These are phyloP conservation scores for Melieria omissa DNA, from an alignment of 2,888 invertebrate genomes.

Conservation along the genomic window DNA sequence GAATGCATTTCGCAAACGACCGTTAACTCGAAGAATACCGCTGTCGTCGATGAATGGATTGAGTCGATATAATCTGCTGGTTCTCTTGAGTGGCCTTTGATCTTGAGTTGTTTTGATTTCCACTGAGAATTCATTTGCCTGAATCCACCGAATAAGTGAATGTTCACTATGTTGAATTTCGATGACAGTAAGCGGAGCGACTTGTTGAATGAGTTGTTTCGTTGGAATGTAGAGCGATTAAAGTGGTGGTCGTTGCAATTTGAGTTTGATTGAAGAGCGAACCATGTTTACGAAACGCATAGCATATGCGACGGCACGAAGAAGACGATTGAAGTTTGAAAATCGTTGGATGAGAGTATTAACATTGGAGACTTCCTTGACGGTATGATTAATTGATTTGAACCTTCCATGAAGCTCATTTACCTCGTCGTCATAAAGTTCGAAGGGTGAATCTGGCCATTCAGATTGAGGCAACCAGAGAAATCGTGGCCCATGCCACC, in stretches of 20 bases:
- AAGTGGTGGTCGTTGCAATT: background rate
- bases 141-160: no score
- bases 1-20: no score
- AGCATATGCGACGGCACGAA: conserved; percentile 8
- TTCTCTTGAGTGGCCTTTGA: no score
- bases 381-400: background rate
- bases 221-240: background rate
- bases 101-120: no score
- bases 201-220: no score
- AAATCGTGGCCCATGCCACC: conserved; percentile 28
- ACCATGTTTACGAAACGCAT: conserved; percentile 4
- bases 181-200: no score
- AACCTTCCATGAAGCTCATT: background rate
- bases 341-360: background rate
- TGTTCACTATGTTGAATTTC: no score
- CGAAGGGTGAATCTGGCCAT: conserved; percentile 22
- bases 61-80: no score
- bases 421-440: background rate
- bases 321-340: conserved; percentile 9
- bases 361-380: background rate
- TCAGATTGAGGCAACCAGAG: conserved; percentile 2
- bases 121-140: no score
- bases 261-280: conserved; percentile 1
- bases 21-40: no score
- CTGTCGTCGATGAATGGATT: no score